Base-by-base conservation (phyloP, 2,113 vertebrate species). In the Corapipo altera region DNA sequence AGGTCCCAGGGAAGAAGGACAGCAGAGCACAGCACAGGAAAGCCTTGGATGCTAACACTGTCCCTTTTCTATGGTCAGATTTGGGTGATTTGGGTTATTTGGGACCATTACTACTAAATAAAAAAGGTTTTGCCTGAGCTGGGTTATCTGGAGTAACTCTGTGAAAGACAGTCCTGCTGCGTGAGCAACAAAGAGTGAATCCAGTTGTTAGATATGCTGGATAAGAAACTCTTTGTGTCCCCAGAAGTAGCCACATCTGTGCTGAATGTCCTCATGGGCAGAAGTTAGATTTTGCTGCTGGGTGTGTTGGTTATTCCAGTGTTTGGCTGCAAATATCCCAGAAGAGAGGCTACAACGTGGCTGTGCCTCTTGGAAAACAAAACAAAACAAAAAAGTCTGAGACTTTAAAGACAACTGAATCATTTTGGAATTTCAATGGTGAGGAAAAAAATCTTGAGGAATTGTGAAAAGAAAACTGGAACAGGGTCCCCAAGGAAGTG, bases 291-390 rank as follows among this genome's bases (percentile, higher is more conserved):
- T 96, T 94, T 84, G 17, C 59, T 88, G 15, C n/a, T 49, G 44
- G 32, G 11, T 65, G 6, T 54, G 33, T 35, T 77, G 12, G 5
- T 41, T 77, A 8, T 71, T 91, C 57, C 41, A 48, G 51, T 23
- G n/a, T 78, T 94, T 86, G 66, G 16, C 66, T 91, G 52, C 59
- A 86, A 93, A 81, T 37, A 73, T 5, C 23, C 67, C 64, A 77
- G 62, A 58, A 66, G 11, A 61, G 21, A 78, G 24, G 14, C 23
- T 52, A 22, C 44, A 49, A 5, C 0, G 0, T 32, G 59, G 26
- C 21, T 91, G 30, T 41, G 30, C 28, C 46, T 69, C 49, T 15
- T 37, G 32, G 55, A 55, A 48, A 37, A 11, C 37, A 22, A 22
- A 17, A 35, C 6, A 17, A 12, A 65, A 26, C n/a, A 58, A 46